Base-by-base conservation (phyloP, 2,888 invertebrate species). In the Phymatocera aterrima region DNA sequence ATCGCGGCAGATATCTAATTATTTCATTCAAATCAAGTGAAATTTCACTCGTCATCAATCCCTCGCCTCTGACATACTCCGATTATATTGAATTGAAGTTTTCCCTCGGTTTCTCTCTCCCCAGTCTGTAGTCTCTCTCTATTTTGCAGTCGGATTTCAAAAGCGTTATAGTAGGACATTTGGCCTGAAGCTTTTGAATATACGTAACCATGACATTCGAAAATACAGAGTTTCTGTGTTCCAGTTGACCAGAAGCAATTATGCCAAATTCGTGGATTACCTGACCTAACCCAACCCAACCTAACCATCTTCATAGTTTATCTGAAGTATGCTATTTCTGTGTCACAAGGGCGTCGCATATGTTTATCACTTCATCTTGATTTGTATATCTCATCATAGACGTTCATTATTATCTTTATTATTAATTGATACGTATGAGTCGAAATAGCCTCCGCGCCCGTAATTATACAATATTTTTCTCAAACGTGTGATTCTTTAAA, bases 1-100 rank as follows among this genome's bases (percentile, higher is more conserved):
- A 37, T 46, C 3, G 24, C 43, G 21, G 24, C n/a, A 4, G 40
- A 40, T 24, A 46, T 34, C n/a, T 64, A 64, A 64, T 37, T 64
- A 37, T n/a, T n/a, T 64, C 10, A 24, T 51, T 64, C 21, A 18
- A 28, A 57, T 21, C 43, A 28, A 46, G 21, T 51, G 51, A 72
- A 72, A 72, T 72, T 72, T 72, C 51, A 72, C 37, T 72, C 18
- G 72, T 51, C 31, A 12, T 72, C 31, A 1, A 72, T 72, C 51
- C 51, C 31, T 15, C 6, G n/a, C n/a, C 6, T 51, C 10, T 28
- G n/a, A n/a, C n/a, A n/a, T n/a, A n/a, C 15, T 24, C 34, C 3
- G 37, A 68, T 68, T 43, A 43, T 68, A 68, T 12, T 5, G 4
- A 5, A 72, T 72, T 72, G 51, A 51, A 48, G 51, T 72, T 48